Conservation (phyloP, 2,797 vertebrate species). For the Labeo calbasu region DNA sequence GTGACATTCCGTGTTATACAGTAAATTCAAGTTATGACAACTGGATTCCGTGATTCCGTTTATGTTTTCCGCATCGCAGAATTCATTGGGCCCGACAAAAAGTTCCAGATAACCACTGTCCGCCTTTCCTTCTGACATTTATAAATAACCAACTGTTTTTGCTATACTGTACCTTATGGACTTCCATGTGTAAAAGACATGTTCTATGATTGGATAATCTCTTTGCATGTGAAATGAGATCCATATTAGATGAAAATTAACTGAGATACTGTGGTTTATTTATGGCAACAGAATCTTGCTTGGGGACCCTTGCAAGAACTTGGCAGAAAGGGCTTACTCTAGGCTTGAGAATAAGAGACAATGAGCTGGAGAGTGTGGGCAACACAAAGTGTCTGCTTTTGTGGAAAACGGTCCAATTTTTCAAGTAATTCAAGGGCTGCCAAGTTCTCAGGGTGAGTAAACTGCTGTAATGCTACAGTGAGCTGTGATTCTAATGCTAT, state of each 20-base stretch:
- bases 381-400: conserved; percentile 37
- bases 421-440: conserved; percentile 33
- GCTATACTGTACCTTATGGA: neutral
- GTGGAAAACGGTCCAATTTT: conserved; percentile 25
- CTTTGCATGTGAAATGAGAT: neutral
- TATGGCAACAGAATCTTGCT: conserved; percentile 20
- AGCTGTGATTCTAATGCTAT: neutral
- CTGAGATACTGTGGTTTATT: conserved; percentile 5
- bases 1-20: too few species aligned
- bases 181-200: neutral
- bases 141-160: neutral
- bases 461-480: conserved; percentile 6
- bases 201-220: neutral
- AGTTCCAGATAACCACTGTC: neutral
- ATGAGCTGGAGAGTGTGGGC: conserved; percentile 28
- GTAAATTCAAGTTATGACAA: too few species aligned
- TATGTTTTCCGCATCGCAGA: too few species aligned
- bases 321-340: conserved; percentile 11
- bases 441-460: conserved; percentile 24
- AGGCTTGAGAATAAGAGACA: conserved; percentile 18
- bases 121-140: conserved; percentile 5
- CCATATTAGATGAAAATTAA: conserved; percentile 4
- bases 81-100: neutral
- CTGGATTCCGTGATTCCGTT: too few species aligned
- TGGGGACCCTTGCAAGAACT: conserved; percentile 13